Base-by-base conservation (phyloP, 2,888 invertebrate species). In the Diarsia brunnea region DNA sequence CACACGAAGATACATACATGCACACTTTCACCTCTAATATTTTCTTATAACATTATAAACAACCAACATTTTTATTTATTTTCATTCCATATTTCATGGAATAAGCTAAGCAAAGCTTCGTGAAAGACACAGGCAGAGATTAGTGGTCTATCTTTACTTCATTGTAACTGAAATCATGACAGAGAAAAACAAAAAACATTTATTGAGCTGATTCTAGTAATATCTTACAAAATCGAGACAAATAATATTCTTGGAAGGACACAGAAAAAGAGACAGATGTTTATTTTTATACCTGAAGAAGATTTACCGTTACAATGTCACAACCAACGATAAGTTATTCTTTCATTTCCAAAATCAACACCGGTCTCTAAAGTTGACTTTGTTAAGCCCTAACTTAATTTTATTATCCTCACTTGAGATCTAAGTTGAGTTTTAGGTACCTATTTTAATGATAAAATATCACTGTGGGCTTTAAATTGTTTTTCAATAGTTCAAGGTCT, bases 261-360 rank as follows among this genome's bases (percentile, higher is more conserved):
- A 27, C 19, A 45, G 14, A 3, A 43, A 27, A 7, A 16, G 2
- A 51, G 27, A 21, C 47, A 12, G 0, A 8, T 27, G 0, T n/a
- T 11, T 43, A 24, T 66, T 60, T 60, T n/a, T 12, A n/a, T 31
- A 45, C 2, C 14, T 49, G 4, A 75, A 65, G 8, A 21, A 51
- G 16, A 45, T 75, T 65, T 60, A 5, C 21, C n/a, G 12, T 45
- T 45, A 45, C 60, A 66, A 73, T 43, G 3, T 49, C n/a, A 19
- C 14, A 58, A 49, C 47, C 47, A 60, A 45, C 51, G 21, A 21
- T 47, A 27, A 38, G 51, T 78, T 78, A 60, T 78, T 71, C 31
- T 78, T 71, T 78, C 31, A 78, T 78, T 78, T 51, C 24, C 58
- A 78, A 78, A 78, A 78, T 78, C 38, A 78, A 78, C 71, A 65